Base-by-base conservation (phyloP, 2,888 invertebrate species). In the Drosophila greeni region DNA sequence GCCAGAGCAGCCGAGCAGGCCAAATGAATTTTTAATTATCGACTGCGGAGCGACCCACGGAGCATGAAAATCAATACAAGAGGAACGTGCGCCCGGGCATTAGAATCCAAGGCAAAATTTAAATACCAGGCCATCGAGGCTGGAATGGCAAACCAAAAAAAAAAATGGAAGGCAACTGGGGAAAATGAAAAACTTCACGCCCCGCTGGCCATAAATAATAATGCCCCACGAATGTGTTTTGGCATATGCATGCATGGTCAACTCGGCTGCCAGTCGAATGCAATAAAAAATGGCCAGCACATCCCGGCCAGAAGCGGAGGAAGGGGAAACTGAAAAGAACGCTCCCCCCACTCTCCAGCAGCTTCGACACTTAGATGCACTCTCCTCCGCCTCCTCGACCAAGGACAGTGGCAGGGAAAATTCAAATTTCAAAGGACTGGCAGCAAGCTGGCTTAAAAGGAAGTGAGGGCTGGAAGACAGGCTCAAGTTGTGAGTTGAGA, bases 11-110 rank as follows among this genome's bases (percentile, higher is more conserved):
- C 42, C 43, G 34, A 29, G 45, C 68, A 48, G 53, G 73, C 64
- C 74, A 82, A 84, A 84, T 81, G 68, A 75, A 80, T 80, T 82
- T 84, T 84, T 81, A 82, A 84, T 84, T 84, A 82, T 75, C 74
- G 74, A 54, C 69, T 56, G 47, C 62, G 59, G 48, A 58, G 45
- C 45, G 9, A 18, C 26, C 8, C 47, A 37, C 26, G 48, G 24
- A 57, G 31, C 69, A 54, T 47, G 45, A 72, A 80, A 79, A 78
- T 81, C 82, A 76, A 81, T 83, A 74, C 42, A 14, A 55, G 24
- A 33, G 54, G 64, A 52, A 67, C 56, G 73, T 66, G 65, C 11
- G 40, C 20, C 36, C 39, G 43, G 31, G 54, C 53, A 82, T 79
- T 77, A 66, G 72, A 62, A 70, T 55, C 54, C 67, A 24, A 47